Evolutionary conservation across 2,113 vertebrate genomes (phyloP).

Genomic region (Colius striatus): DNA sequence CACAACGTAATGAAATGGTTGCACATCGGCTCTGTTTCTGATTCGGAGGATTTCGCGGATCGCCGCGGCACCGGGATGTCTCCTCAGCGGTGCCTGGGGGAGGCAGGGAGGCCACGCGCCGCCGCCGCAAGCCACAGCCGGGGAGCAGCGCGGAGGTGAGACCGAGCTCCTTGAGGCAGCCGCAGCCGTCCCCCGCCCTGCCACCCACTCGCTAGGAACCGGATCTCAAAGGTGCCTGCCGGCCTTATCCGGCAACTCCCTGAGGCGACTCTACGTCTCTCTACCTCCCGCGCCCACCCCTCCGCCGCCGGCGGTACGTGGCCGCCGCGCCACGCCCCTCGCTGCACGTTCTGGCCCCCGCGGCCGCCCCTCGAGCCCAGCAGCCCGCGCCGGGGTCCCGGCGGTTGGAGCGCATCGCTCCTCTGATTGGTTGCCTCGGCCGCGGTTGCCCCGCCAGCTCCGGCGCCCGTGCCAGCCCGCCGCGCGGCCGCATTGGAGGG

Average conservation of each 20-base stretch:
- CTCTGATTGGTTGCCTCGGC: neutral
- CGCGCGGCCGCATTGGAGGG: neutral
- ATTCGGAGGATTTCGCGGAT: no score
- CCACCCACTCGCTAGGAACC: no score
- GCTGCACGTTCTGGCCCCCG: neutral
- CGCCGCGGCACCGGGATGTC: fast-evolving
- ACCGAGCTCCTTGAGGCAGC: no score
- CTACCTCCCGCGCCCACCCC: no score
- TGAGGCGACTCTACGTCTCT: no score
- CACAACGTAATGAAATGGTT: neutral
- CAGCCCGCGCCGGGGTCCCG: neutral
- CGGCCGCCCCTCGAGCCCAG: neutral
- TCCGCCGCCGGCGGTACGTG: neutral
- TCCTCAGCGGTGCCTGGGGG: neutral
- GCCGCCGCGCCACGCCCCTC: neutral
- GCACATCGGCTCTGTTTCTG: neutral
- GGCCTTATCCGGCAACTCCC: neutral
- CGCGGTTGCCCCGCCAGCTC: neutral
- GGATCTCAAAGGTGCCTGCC: neutral
- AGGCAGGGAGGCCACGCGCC: no score
- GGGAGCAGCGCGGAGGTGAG: fast-evolving
- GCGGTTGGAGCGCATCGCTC: neutral
- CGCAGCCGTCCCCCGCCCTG: neutral
- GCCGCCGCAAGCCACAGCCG: neutral
- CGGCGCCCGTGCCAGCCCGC: neutral